These are phyloP conservation scores for Amazona guildingii DNA, from an alignment of 2,113 vertebrate species.

Conservation along the genomic window DNA sequence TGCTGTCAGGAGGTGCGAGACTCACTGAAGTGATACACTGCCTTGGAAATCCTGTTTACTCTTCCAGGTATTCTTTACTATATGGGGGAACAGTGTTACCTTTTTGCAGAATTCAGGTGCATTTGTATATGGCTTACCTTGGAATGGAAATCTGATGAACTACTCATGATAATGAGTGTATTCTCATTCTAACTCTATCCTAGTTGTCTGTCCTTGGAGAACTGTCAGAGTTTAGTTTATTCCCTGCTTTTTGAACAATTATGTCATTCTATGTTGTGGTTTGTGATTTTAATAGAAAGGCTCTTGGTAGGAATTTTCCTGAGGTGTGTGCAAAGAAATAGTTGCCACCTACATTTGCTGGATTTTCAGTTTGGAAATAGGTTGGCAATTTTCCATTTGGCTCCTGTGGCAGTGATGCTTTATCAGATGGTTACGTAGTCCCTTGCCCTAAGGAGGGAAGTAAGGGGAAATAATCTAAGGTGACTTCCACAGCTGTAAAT, in stretches of 20 bases:
- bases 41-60: background rate
- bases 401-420: background rate
- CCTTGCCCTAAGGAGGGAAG: background rate
- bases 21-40: background rate
- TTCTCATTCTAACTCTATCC: background rate
- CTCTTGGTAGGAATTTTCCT: background rate
- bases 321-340: background rate
- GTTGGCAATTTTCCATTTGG: background rate
- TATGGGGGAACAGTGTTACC: background rate
- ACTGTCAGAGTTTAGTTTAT: background rate
- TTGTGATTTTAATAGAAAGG: background rate
- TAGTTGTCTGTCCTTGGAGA: background rate
- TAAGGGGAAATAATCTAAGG: background rate
- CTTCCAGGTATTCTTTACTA: background rate
- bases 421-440: background rate
- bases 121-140: background rate
- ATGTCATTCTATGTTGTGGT: background rate
- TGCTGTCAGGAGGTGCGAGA: background rate
- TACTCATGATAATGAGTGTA: background rate
- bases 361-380: background rate
- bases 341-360: background rate
- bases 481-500: background rate
- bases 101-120: background rate
- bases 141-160: background rate
- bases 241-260: background rate